Conservation (phyloP, 2,113 vertebrate genomes). For the Accipiter cooperii region DNA sequence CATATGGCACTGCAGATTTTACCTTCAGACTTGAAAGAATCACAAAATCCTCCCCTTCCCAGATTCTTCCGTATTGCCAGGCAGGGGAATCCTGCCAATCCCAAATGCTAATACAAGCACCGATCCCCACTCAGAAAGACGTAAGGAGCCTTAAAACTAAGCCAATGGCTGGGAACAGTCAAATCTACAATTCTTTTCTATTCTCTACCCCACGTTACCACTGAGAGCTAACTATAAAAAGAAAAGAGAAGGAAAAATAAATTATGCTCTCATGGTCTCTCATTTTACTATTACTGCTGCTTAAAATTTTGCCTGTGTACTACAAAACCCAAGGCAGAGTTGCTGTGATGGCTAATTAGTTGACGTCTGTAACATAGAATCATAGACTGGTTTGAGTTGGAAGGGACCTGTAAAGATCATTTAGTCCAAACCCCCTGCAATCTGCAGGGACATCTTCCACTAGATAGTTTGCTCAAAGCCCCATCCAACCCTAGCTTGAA, state of each 20-base stretch:
- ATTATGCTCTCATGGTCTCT: background rate
- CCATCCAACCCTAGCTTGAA: background rate
- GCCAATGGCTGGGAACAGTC: background rate
- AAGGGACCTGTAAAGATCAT: background rate
- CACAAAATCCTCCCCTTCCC: background rate
- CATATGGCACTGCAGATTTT: constrained; percentile 51
- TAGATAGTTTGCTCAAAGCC: background rate
- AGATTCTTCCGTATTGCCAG: background rate
- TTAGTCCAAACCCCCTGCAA: background rate
- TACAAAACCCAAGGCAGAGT: background rate
- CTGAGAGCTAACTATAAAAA: background rate
- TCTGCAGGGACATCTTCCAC: background rate
- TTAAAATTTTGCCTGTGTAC: background rate
- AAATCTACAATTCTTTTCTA: background rate
- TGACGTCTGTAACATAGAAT: background rate
- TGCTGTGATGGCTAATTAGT: background rate
- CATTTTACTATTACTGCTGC: background rate
- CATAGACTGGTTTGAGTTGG: background rate
- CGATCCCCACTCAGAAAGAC: background rate
- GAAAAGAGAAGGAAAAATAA: background rate
- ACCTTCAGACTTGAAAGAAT: constrained; percentile 36
- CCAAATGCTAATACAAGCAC: background rate
- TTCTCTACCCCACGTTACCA: background rate
- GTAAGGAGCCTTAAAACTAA: background rate
- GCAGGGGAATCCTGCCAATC: constrained; percentile 14